These are phyloP conservation scores for Acronicta leporina DNA, from an alignment of 2,888 invertebrate species.

Conservation along the genomic window DNA sequence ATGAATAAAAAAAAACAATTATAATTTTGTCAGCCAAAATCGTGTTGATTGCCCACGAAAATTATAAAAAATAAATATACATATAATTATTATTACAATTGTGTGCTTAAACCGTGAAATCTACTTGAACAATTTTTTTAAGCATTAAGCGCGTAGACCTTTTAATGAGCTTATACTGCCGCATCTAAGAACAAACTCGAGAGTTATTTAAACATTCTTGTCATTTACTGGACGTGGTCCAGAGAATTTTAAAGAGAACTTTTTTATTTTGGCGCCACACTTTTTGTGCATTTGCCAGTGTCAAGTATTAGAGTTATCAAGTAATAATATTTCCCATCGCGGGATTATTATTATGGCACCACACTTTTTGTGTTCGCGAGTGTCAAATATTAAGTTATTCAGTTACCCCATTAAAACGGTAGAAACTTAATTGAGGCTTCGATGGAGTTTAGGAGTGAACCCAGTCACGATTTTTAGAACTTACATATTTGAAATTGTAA, in stretches of 20 bases:
- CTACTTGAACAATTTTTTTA: slow-evolving; percentile 27
- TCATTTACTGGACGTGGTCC: slow-evolving; percentile 36
- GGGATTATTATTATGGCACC: no score
- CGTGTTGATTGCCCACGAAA: slow-evolving; percentile 7
- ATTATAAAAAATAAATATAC: slow-evolving; percentile 11
- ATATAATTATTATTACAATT: slow-evolving; percentile 4
- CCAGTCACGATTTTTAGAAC: no score
- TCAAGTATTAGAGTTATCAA: no score
- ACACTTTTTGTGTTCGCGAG: no score
- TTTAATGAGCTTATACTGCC: slow-evolving; percentile 4
- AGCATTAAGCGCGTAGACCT: slow-evolving; percentile 24
- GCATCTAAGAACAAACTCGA: slow-evolving; percentile 26
- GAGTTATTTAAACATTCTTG: slow-evolving; percentile 49
- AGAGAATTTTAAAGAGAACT: slow-evolving; percentile 24
- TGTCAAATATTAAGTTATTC: no score
- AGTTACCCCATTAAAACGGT: no score
- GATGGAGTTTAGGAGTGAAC: no score
- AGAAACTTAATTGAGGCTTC: no score
- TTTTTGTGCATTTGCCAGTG: no score
- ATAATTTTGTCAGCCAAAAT: slow-evolving; percentile 9
- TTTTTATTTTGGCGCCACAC: no score
- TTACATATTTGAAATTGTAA: neutral
- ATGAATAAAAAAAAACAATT: slow-evolving; percentile 1
- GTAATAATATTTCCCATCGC: no score
- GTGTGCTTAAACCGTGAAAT: slow-evolving; percentile 40